Evolutionary conservation across 2,888 invertebrate species (phyloP).

Genomic region (Amblyjoppa fuscipennis): DNA sequence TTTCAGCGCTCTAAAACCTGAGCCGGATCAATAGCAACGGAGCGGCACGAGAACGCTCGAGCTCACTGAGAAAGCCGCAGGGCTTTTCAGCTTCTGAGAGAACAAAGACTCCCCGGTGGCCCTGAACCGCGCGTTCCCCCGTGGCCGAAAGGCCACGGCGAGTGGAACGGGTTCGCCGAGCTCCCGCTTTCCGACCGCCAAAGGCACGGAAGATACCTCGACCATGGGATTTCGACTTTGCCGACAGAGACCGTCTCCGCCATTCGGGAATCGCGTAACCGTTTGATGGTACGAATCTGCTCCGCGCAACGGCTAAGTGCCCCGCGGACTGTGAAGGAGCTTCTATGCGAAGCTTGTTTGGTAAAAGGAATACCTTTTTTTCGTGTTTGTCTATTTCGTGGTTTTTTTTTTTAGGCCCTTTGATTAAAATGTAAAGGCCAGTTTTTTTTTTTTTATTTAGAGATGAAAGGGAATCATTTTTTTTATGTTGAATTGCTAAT

Average conservation of each 20-base stretch:
- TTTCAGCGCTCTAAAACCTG: constrained; percentile 18
- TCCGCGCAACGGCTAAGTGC: neutral
- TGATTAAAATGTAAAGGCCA: neutral
- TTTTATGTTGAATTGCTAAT: too few relatives aligned
- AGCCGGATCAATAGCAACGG: constrained; percentile 45
- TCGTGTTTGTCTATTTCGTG: neutral
- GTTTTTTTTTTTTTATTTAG: neutral
- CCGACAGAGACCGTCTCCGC: neutral
- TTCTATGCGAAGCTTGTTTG: neutral
- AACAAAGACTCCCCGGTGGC: constrained; percentile 45
- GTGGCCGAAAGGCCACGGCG: constrained; percentile 14
- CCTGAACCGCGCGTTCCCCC: constrained; percentile 35
- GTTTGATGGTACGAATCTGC: constrained; percentile 25
- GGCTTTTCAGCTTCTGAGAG: constrained; percentile 32
- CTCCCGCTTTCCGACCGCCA: constrained; percentile 21
- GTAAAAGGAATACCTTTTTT: neutral
- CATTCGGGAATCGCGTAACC: neutral
- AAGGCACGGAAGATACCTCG: neutral
- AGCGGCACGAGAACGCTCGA: constrained; percentile 23
- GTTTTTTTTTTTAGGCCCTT: neutral
- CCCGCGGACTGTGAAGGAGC: neutral
- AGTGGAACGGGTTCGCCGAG: constrained; percentile 7
- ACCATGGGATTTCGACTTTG: neutral
- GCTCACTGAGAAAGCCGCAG: constrained; percentile 27
- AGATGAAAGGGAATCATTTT: too few relatives aligned